Base-by-base conservation (phyloP, 2,888 invertebrate genomes). In the Euplexia lucipara region DNA sequence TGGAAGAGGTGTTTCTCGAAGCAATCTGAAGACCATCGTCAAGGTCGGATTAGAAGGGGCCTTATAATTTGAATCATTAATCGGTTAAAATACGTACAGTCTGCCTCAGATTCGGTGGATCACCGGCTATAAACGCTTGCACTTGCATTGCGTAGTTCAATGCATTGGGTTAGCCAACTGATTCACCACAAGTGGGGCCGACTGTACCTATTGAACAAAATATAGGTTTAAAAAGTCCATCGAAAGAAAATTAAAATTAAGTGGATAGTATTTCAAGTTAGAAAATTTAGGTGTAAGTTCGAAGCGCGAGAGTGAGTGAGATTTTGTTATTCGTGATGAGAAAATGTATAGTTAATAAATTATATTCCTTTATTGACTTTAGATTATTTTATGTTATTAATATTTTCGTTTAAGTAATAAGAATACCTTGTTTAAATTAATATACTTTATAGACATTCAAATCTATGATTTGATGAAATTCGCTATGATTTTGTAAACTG, bases 21-120 rank as follows among this genome's bases (percentile, higher is more conserved):
- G 47, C 32, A 57, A 72, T 42, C 70, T 61, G 54, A 49, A 49
- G 57, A 57, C 52, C 54, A 65, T 72, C 57, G 71, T 70, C 60
- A 78, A 81, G 86, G 85, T 88, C 88, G 86, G 86, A 78, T 82
- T 88, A 77, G 86, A 86, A 85, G 92, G 90, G 91, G 92, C 93
- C 92, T 93, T 93, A 92, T 89, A 73, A 88, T 90, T 88, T 88
- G 80, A 81, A 86, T 79, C 79, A n/a, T n/a, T n/a, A n/a, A n/a
- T n/a, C n/a, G n/a, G n/a, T n/a, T n/a, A n/a, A n/a, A n/a, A n/a
- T n/a, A n/a, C n/a, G n/a, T n/a, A n/a, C n/a, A n/a, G n/a, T n/a
- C n/a, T n/a, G n/a, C n/a, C n/a, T n/a, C n/a, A n/a, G n/a, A n/a
- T n/a, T n/a, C n/a, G n/a, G n/a, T n/a, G n/a, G n/a, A n/a, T n/a